Base-by-base conservation (phyloP, 35 echinoderm and acorn worm species). In the Lytechinus variegatus region DNA sequence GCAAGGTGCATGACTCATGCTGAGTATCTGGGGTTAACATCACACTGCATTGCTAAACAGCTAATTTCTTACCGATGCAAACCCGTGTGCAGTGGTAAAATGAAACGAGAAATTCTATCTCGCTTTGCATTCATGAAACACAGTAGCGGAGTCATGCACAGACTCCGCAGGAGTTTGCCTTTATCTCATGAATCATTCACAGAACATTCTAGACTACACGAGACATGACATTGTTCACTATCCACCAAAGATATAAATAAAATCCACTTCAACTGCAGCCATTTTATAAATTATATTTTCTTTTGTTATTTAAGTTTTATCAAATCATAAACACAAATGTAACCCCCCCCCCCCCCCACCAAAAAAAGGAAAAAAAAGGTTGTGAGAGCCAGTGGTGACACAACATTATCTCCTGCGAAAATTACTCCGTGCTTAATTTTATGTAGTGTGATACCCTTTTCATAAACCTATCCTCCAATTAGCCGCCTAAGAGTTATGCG, bases 41-140 rank as follows among this genome's bases (percentile, higher is more conserved):
- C 66, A 79, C 66, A 79, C 66, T 79, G 66, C 66, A 79, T 79
- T 79, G 19, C 16, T 79, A 79, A n/a, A 79, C 66, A 79, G 66
- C 66, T 7, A 79, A 44, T 24, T 79, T 79, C 66, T 79, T 24
- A n/a, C 66, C n/a, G 66, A 79, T 79, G 16, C 66, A 79, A 6
- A 16, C 66, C 1, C 19, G 66, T 24, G 19, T 24, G 7, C 66
- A 27, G 8, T 21, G 6, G 61, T 71, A 79, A 44, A 44, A 79
- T 24, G 19, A 79, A 79, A 79, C 66, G 19, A 79, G 66, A 79
- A 79, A 79, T 71, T 71, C 14, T 71, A 71, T 79, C 66, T 79
- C 66, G 14, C 66, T 24, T 71, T 79, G n/a, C 66, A 79, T n/a
- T 79, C 66, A n/a, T 79, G 66, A 79, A 44, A 19, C 66, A n/a